Base-by-base conservation (phyloP, 2,888 invertebrate species). In the Lepidonotus clava region DNA sequence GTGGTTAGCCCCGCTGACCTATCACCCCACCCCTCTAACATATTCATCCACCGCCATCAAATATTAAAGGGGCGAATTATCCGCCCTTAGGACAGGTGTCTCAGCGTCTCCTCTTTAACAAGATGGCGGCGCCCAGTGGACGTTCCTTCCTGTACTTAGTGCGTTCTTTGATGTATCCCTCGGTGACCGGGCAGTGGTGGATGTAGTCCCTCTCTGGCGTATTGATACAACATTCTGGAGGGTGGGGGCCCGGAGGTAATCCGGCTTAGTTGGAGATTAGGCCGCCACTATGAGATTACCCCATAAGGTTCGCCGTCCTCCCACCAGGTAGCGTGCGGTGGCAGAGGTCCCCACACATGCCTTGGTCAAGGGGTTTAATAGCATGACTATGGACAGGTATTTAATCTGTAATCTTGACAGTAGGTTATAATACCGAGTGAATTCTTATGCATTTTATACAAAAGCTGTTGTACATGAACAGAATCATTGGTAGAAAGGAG, bases 211-310 rank as follows among this genome's bases (percentile, higher is more conserved):
- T 24, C 11, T 11, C 28, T n/a, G 61, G 61, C 14, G 61, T 61
- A 61, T 61, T 61, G 61, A 61, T 61, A 61, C 28, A 61, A 32
- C 24, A 61, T 4, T 32, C 46, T 6, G 8, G 46, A 18, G 28
- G 5, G 61, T 61, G 11, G 28, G 21, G 28, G 61, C 61, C 61
- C 24, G 24, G 61, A 24, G 61, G 61, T 61, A 61, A 61, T 61
- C 61, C 28, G 61, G 61, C 61, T 61, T 61, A 61, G 21, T 24
- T 61, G 61, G 28, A 32, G 61, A 61, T 61, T 61, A 61, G 28
- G 24, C 61, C 61, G 61, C 61, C 61, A 61, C 61, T 61, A 11
- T n/a, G 61, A 32, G 61, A 61, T 61, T 61, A 61, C 28, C n/a
- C n/a, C n/a, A n/a, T n/a, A n/a, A n/a, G n/a, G n/a, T n/a, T n/a